A percentile compares a stretch with the other conserved stretches of the same genome.
Evolutionary conservation across 2,113 vertebrate genomes (phyloP).

Genomic region (Aphyosemion australe): DNA sequence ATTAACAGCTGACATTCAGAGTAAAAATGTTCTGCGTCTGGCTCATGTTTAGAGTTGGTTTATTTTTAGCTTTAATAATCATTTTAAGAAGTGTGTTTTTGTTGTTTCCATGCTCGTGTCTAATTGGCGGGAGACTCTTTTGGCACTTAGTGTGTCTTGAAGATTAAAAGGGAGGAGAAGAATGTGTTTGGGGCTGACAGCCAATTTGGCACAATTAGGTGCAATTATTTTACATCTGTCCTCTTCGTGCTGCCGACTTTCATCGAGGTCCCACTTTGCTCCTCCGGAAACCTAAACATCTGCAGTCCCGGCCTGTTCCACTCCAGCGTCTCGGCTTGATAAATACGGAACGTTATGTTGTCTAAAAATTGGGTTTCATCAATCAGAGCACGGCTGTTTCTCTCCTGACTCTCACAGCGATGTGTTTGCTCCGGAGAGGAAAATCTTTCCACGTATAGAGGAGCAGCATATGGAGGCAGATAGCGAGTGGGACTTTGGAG

Average conservation of each 20-base stretch:
- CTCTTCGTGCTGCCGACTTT: conserved; percentile 18
- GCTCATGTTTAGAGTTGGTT: too few relatives aligned
- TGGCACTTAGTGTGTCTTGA: not conserved
- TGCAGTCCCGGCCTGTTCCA: not conserved
- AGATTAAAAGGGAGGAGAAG: not conserved
- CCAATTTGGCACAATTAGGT: conserved; percentile 17
- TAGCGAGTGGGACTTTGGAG: conserved; percentile 22
- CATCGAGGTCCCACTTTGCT: conserved; percentile 3
- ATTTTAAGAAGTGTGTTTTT: not conserved
- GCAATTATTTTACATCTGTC: conserved; percentile 23
- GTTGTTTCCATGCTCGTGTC: not conserved
- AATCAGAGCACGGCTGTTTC: conserved; percentile 16
- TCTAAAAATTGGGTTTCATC: conserved; percentile 32
- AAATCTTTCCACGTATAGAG: conserved; percentile 1
- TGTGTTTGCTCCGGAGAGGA: conserved; percentile 5
- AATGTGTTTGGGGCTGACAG: conserved; percentile 8
- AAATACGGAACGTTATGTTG: conserved; percentile 25
- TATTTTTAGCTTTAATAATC: too few relatives aligned
- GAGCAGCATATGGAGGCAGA: conserved; percentile 6
- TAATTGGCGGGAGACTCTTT: not conserved
- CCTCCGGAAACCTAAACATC: not conserved
- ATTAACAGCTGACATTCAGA: too few relatives aligned
- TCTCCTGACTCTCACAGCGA: not conserved
- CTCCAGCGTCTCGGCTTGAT: conserved; percentile 14
- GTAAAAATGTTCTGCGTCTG: not conserved